A percentile compares a stretch with the other conserved stretches of the same genome.
Evolutionary conservation across 1,140 invertebrate genomes (phyloP).

Genomic region (Drosophila asahinai): DNA sequence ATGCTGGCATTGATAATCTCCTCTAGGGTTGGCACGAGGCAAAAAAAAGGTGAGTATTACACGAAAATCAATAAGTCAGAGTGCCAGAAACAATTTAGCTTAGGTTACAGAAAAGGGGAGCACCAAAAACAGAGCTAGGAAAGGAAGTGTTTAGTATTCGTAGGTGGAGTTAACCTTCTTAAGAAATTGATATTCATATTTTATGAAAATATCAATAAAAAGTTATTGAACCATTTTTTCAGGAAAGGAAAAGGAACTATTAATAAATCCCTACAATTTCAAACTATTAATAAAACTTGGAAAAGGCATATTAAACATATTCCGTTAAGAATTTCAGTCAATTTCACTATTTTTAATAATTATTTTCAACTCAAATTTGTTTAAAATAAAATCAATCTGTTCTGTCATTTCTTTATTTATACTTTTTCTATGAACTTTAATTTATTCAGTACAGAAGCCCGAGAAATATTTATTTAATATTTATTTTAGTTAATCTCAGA

Average conservation of each 20-base stretch:
- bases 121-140: constrained; percentile 3
- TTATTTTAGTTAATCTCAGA: too few relatives aligned
- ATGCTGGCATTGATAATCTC: constrained; percentile 59
- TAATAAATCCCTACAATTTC: neutral
- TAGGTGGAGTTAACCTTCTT: neutral
- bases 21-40: constrained; percentile 24
- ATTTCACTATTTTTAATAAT: neutral
- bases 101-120: constrained; percentile 9
- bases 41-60: constrained; percentile 15
- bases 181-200: constrained; percentile 1
- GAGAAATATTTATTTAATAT: too few relatives aligned
- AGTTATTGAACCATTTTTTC: neutral
- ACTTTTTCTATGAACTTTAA: neutral
- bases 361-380: neutral
- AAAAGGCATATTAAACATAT: too few relatives aligned
- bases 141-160: neutral
- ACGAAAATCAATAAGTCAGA: constrained; percentile 50
- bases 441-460: neutral
- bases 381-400: neutral
- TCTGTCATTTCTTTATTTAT: too few relatives aligned
- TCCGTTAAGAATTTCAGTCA: too few relatives aligned
- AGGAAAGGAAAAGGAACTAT: neutral
- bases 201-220: neutral
- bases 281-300: too few relatives aligned
- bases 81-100: constrained; percentile 69